Percentiles rank a stretch among this genome's conserved stretches.
Evolutionary conservation across 2,888 invertebrate species (phyloP).

Genomic region (Spodoptera picta): DNA sequence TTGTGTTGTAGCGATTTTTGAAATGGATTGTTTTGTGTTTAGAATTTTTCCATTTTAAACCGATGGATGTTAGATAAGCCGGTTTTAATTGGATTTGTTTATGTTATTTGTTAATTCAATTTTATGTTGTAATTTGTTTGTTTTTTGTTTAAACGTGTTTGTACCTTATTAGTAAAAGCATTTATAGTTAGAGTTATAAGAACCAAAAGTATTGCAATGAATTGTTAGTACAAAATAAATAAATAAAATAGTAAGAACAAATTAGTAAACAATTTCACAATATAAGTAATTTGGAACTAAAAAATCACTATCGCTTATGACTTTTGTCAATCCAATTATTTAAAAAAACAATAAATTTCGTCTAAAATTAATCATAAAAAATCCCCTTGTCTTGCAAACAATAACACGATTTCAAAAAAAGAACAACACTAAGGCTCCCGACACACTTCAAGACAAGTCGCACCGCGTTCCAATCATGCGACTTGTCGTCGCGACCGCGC

Average conservation of each 20-base stretch:
- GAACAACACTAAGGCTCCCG: conserved; percentile 56
- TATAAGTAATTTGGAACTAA: too few relatives aligned
- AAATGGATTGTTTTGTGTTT: conserved; percentile 48
- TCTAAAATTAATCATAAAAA: conserved; percentile 30
- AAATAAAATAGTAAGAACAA: too few relatives aligned
- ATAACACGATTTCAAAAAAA: conserved; percentile 32
- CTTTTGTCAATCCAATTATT: too few relatives aligned
- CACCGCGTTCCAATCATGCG: conserved; percentile 73
- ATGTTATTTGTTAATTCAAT: background rate
- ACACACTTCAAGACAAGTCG: conserved; percentile 72
- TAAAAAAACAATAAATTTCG: conserved; percentile 1
- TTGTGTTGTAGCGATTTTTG: conserved; percentile 63
- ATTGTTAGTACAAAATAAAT: too few relatives aligned
- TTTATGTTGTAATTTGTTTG: background rate
- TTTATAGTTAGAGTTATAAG: too few relatives aligned
- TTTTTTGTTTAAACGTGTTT: too few relatives aligned
- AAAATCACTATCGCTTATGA: too few relatives aligned
- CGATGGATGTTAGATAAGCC: conserved; percentile 2
- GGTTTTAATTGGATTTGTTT: conserved; percentile 24
- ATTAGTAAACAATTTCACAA: too few relatives aligned
- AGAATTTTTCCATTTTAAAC: conserved; percentile 33
- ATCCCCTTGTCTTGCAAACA: conserved; percentile 25
- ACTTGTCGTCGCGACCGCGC: conserved; percentile 69
- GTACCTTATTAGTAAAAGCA: too few relatives aligned
- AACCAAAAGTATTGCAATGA: too few relatives aligned